These are phyloP conservation scores for Thamnaconus septentrionalis DNA, from an alignment of 2,113 vertebrate genomes.

Conservation along the genomic window DNA sequence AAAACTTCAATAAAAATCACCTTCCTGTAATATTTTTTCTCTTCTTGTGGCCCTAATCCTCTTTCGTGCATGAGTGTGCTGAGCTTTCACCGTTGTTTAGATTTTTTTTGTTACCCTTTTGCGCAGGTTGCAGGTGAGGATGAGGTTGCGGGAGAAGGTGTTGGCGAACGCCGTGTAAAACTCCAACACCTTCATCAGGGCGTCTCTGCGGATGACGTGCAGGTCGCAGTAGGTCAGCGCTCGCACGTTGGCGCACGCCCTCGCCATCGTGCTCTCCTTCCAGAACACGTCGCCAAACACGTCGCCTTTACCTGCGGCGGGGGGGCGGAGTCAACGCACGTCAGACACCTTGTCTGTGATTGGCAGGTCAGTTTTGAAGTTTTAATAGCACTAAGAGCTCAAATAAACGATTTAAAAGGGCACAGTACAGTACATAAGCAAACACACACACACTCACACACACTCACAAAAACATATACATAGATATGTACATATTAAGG, in stretches of 20 bases:
- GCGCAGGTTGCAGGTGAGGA: slow-evolving; percentile 94
- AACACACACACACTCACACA: no score
- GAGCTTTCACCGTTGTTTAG: background rate
- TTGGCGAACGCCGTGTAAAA: slow-evolving; percentile 96
- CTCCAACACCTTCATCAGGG: slow-evolving; percentile 93
- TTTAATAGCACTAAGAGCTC: background rate
- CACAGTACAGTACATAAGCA: no score
- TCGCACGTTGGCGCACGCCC: slow-evolving; percentile 93
- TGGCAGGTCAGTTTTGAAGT: no score
- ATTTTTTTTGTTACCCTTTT: slow-evolving; percentile 85
- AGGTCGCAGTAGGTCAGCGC: slow-evolving; percentile 97
- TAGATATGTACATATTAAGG: no score
- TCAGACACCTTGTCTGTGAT: background rate
- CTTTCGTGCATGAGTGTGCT: no score
- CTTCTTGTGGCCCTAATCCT: no score
- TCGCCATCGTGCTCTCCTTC: slow-evolving; percentile 92
- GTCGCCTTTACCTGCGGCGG: slow-evolving; percentile 89
- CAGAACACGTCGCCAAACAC: slow-evolving; percentile 99
- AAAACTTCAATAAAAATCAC: no score
- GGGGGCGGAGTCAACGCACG: no score
- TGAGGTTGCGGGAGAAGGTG: slow-evolving; percentile 94
- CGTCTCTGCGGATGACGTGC: slow-evolving; percentile 93
- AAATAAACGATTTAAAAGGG: no score
- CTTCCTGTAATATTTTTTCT: no score
- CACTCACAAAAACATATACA: no score